Evolutionary conservation across 2,113 vertebrate species (phyloP), one percentile per base, ranked within the genome.

Genomic region (Phalacrocorax carbo): DNA sequence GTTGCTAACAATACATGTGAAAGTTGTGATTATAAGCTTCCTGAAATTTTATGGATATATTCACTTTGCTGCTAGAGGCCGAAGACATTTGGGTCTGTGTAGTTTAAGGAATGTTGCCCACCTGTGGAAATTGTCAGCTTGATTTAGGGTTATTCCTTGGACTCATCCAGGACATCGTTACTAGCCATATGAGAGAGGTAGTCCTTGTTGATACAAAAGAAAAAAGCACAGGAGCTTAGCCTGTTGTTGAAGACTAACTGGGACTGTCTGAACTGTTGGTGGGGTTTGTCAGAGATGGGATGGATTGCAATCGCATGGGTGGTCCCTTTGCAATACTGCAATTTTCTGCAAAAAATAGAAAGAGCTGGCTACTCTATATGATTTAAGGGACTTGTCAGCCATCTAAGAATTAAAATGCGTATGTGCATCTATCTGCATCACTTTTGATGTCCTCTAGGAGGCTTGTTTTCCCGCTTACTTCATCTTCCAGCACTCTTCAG

Each of bases 351-450:
- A 30, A 64, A 70, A 55, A 16, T 5, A 5, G 13, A 2, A 34
- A 42, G 2, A 42, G 12, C 9, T 77, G 68, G 6, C 4, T 86
- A 0, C 4, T 32, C 18, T 23, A 8, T 10, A 2, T 2, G 9
- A 30, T 30, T 44, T 55, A 19, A 68, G 36, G 49, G 69, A 52
- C 7, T 5, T 55, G 7, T 13, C 22, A 38, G 0, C 26, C 4
- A 3, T 5, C 2, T 4, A n/a, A 88, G 51, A 66, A 27, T 36
- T 13, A 9, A 92, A 85, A 64, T 22, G 5, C 1, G 0, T 22
- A 15, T 46, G 1, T 81, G 9, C 4, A 0, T 10, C 0, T 5
- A 18, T 44, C n/a, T 15, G 1, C n/a, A 7, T 9, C 0, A 5
- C 38, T 11, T 65, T 64, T 61, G 3, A 4, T 34, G 23, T 11